phyloP scores from a whole-genome alignment of 2,797 vertebrate genomes.

The Propithecus perrieri region DNA sequence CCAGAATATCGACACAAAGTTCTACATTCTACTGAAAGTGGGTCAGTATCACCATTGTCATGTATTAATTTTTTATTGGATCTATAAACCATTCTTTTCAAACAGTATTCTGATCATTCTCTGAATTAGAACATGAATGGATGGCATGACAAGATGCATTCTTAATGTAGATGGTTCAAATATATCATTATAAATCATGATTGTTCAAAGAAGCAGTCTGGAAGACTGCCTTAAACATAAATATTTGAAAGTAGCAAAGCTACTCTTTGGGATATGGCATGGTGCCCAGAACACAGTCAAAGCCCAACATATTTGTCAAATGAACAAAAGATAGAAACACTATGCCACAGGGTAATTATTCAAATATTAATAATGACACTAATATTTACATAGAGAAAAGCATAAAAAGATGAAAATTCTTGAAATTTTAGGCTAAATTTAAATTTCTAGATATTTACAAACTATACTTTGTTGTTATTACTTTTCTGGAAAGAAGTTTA shows the following conservation, averaged over 20 bases:
- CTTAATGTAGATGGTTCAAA: neutral
- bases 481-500: constrained; percentile 52
- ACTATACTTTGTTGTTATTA: neutral
- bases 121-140: neutral
- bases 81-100: neutral
- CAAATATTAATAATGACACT: neutral
- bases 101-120: constrained; percentile 1
- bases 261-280: neutral
- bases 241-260: neutral
- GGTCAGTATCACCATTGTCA: neutral
- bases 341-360: neutral
- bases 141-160: neutral
- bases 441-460: constrained; percentile 38
- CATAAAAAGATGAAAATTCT: constrained; percentile 8
- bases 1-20: constrained; percentile 26
- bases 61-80: neutral
- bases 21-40: neutral
- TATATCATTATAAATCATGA: neutral
- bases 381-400: constrained; percentile 2
- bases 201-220: neutral
- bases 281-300: neutral
- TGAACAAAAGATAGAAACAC: neutral
- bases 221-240: neutral
- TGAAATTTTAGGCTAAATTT: constrained; percentile 23
- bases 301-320: neutral